These are phyloP conservation scores for Hartigia nigra DNA, from an alignment of 2,888 invertebrate species.

Conservation along the genomic window DNA sequence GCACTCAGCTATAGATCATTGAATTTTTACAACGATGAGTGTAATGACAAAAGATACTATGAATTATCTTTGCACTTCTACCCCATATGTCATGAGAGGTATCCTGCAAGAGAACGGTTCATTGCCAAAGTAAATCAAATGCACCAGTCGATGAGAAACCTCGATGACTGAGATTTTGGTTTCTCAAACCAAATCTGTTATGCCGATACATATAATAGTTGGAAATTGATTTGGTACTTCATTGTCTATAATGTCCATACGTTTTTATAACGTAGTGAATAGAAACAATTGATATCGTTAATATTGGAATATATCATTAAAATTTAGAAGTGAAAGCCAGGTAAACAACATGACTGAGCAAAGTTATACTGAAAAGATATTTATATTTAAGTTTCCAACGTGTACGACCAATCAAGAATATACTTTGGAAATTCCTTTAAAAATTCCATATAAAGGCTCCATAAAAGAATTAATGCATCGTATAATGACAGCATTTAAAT, in stretches of 20 bases:
- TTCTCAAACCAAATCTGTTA: background rate
- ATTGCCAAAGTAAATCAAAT: background rate
- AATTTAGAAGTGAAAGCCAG: background rate
- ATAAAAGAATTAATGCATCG: slow-evolving; percentile 75
- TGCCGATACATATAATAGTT: background rate
- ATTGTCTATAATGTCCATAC: background rate
- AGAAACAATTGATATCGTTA: background rate
- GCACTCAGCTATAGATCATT: background rate
- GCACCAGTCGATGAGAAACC: background rate
- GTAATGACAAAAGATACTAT: background rate
- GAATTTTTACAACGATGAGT: background rate
- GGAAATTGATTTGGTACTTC: background rate
- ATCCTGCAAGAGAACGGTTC: background rate
- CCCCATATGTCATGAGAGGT: background rate
- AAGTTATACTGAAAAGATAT: slow-evolving; percentile 55
- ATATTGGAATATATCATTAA: background rate
- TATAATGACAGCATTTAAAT: slow-evolving; percentile 74
- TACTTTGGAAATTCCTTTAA: slow-evolving; percentile 72
- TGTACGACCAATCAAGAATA: slow-evolving; percentile 70
- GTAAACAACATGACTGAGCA: slow-evolving; percentile 43
- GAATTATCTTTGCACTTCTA: slow-evolving; percentile 4
- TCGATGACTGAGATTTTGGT: background rate
- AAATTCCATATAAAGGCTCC: slow-evolving; percentile 72
- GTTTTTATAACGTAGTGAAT: background rate
- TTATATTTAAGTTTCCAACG: slow-evolving; percentile 70